Evolutionary conservation across 2,113 vertebrate genomes (phyloP), one percentile per base, ranked within the genome.

Genomic region (Odocoileus virginianus): DNA sequence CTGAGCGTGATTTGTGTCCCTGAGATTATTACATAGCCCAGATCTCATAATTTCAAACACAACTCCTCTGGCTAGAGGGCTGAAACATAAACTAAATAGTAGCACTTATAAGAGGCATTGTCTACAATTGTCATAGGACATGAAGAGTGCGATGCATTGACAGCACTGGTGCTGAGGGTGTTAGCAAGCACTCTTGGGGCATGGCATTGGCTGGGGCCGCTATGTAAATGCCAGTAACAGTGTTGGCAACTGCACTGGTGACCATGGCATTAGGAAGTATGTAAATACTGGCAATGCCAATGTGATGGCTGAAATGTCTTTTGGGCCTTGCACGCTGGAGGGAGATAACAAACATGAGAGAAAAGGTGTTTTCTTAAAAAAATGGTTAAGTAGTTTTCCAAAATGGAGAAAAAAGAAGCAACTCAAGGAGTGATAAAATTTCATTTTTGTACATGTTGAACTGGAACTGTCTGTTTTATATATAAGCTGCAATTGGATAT

Each of bases 321-420:
- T 36, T 1, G 1, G 23, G 52, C 27, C 21, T 25, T 81, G 13
- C 0, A 10, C 0, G 1, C 40, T 91, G 17, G n/a, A 84, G 27
- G 36, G 90, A 45, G 23, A 30, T 15, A 19, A 30, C 7, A 8
- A 40, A 30, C 52, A 6, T 1, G 11, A 81, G 7, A 30, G 25
- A 36, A 43, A 87, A 94, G 6, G 7, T 52, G 85, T 91, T 74
- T 81, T 94, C 60, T 91, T 79, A 93, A 50, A 27, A 87, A 74
- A 43, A 89, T 86, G 6, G 6, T n/a, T 57, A 21, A 54, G 12
- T 16, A 76, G 47, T 40, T 93, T 95, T 74, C 40, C 81, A 71
- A 90, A 90, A 57, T 19, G 85, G 13, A 81, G n/a, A 84, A 21
- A 1, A 71, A 94, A 89, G 57, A 93, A 88, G 36, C 7, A 94